A percentile compares a stretch with the other conserved stretches of the same genome.
Evolutionary conservation across 2,113 vertebrate species (phyloP).

Genomic region (Trichomycterus rosablanca): DNA sequence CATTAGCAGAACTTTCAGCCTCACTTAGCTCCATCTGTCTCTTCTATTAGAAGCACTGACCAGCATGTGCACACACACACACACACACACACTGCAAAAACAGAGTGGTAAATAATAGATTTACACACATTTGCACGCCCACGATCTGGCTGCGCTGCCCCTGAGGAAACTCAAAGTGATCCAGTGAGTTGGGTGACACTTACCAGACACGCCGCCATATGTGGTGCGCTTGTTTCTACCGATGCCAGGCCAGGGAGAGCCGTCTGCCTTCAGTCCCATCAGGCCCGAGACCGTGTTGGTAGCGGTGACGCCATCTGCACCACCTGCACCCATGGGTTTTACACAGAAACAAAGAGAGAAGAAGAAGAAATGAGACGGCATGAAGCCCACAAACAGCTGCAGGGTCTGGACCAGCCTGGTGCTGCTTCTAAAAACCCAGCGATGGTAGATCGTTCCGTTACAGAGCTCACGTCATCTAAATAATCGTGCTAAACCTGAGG

Average conservation of each 20-base stretch:
- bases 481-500: not conserved
- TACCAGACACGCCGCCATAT: conserved; percentile 84
- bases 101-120: conserved; percentile 13
- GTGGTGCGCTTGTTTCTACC: conserved; percentile 69
- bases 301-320: conserved; percentile 82
- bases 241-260: conserved; percentile 77
- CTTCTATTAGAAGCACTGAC: conserved; percentile 65
- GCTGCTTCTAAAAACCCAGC: not conserved
- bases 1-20: conserved; percentile 62
- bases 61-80: conserved; percentile 46
- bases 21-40: conserved; percentile 73
- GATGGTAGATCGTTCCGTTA: conserved; percentile 45
- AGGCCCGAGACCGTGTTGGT: conserved; percentile 82
- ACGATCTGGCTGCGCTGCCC: conserved; percentile 27
- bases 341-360: conserved; percentile 34
- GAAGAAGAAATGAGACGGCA: conserved; percentile 44
- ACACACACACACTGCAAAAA: conserved; percentile 17
- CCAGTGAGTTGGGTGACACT: conserved; percentile 64
- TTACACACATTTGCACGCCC: conserved; percentile 15
- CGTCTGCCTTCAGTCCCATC: conserved; percentile 77
- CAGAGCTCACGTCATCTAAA: not conserved
- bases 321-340: conserved; percentile 65
- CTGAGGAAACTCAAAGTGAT: conserved; percentile 36
- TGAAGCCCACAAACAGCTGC: conserved; percentile 31
- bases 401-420: conserved; percentile 32